Conservation (phyloP, 1,140 invertebrate genomes). For the Anastrepha ludens region DNA sequence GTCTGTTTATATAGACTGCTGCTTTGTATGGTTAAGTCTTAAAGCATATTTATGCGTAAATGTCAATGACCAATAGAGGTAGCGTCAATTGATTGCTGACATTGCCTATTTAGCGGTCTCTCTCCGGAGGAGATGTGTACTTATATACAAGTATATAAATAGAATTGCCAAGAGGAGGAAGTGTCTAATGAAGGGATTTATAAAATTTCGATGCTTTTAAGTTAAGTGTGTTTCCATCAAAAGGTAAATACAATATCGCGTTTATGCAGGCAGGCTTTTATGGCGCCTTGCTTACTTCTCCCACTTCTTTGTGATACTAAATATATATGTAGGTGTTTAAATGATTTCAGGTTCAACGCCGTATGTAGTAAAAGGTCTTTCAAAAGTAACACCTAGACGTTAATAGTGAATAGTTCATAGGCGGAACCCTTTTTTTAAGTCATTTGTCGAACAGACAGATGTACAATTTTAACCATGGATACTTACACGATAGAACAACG, state of each 20-base stretch:
- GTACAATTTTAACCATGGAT: too few relatives aligned
- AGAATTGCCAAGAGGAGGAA: too few relatives aligned
- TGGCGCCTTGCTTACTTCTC: neutral
- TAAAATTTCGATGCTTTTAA: neutral
- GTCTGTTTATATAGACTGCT: neutral
- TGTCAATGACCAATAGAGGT: neutral
- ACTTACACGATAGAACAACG: too few relatives aligned
- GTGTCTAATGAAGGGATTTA: neutral
- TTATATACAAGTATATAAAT: too few relatives aligned
- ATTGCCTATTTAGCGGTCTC: neutral
- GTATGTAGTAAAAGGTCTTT: too few relatives aligned
- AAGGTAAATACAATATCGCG: neutral
- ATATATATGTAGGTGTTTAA: neutral
- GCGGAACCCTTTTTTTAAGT: too few relatives aligned
- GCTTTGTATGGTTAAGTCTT: neutral
- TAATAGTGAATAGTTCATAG: too few relatives aligned
- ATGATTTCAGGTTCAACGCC: too few relatives aligned
- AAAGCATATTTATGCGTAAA: neutral
- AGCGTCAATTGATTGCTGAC: neutral
- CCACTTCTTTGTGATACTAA: neutral
- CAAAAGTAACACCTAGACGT: too few relatives aligned
- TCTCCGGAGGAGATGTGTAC: too few relatives aligned
- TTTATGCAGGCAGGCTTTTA: neutral
- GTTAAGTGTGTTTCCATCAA: neutral
- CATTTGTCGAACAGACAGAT: too few relatives aligned